Evolutionary conservation across 2,888 invertebrate genomes (phyloP).

Genomic region (Nomada ruficornis): DNA sequence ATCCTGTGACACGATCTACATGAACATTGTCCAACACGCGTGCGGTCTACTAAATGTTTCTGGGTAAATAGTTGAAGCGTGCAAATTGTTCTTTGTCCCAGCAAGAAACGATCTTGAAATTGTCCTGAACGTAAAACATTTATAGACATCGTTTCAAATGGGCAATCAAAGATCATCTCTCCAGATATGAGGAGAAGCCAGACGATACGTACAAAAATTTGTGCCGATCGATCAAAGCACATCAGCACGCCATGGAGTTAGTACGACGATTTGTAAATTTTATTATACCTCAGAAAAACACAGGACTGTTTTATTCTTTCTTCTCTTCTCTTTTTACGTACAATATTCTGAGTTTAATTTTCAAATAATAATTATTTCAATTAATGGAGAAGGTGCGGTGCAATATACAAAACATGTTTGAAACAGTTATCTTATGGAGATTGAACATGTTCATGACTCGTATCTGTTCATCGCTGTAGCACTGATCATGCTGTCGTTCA

Average conservation of each 20-base stretch:
- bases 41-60: conserved; percentile 15
- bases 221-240: background rate
- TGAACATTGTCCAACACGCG: conserved; percentile 29
- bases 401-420: background rate
- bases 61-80: conserved; percentile 2
- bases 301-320: background rate
- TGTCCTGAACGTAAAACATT: background rate
- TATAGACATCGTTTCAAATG: conserved; percentile 14
- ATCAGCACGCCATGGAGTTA: conserved; percentile 8
- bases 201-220: background rate
- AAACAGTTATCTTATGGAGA: background rate
- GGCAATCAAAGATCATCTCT: background rate
- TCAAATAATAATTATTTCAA: background rate
- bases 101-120: background rate
- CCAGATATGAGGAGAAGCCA: no score
- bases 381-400: no score
- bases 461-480: conserved; percentile 6
- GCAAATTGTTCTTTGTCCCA: no score
- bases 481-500: conserved; percentile 1
- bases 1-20: conserved; percentile 19
- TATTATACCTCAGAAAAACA: background rate
- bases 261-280: background rate
- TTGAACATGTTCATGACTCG: conserved; percentile 1
- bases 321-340: background rate
- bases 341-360: background rate